These are phyloP conservation scores for Hippocampus comes DNA, from an alignment of 2,113 vertebrate species.

Conservation along the genomic window DNA sequence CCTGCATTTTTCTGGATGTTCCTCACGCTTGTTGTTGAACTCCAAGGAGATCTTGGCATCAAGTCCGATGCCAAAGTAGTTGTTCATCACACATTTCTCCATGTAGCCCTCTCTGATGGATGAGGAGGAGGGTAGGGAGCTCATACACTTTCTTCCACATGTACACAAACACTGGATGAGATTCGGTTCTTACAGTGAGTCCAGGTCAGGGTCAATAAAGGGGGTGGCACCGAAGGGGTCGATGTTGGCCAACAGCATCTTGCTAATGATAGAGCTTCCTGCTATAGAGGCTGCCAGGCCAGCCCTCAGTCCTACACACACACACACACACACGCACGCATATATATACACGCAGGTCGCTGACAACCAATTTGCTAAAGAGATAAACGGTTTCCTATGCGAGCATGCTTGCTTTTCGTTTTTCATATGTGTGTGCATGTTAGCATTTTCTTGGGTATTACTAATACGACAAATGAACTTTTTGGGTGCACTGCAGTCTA, in stretches of 20 bases:
- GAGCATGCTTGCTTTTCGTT: no score
- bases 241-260: conserved; percentile 96
- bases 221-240: conserved; percentile 94
- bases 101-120: conserved; percentile 86
- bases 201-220: conserved; percentile 94
- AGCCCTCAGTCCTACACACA: conserved; percentile 83
- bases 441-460: no score
- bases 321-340: no score
- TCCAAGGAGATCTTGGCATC: conserved; percentile 98
- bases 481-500: no score
- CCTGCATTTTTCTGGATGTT: conserved; percentile 98
- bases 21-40: conserved; percentile 97
- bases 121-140: background rate
- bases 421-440: no score
- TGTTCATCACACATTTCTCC: conserved; percentile 99
- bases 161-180: background rate
- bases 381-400: no score
- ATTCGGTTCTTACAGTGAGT: conserved; percentile 83
- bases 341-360: no score
- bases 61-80: conserved; percentile 96
- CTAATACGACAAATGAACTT: no score
- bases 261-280: conserved; percentile 98
- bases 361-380: no score
- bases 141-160: background rate
- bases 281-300: conserved; percentile 96